Evolutionary conservation across 1,140 invertebrate species (phyloP).

Genomic region (Macrobrachium rosenbergii): DNA sequence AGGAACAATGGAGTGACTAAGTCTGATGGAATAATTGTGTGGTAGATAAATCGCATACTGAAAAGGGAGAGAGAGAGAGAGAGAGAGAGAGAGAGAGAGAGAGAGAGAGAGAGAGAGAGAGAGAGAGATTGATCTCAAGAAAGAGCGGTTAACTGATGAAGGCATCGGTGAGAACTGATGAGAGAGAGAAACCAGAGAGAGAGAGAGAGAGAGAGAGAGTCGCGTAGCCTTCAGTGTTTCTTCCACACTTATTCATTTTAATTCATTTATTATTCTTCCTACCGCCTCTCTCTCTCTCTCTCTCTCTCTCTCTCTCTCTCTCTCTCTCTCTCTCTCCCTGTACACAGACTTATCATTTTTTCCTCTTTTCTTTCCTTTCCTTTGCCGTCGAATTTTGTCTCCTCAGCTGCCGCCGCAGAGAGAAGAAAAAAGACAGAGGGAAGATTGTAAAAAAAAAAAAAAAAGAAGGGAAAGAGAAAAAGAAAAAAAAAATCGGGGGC

Average conservation of each 20-base stretch:
- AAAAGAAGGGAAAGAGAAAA: constrained; percentile 12
- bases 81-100: background rate
- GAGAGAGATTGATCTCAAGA: background rate
- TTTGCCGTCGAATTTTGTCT: background rate
- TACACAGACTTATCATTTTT: background rate
- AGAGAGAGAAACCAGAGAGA: background rate
- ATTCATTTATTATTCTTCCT: background rate
- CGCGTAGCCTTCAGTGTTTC: background rate
- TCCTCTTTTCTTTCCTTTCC: constrained; percentile 6
- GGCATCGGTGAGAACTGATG: background rate
- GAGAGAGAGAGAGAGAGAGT: constrained; percentile 7
- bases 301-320: background rate
- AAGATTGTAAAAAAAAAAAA: constrained; percentile 10
- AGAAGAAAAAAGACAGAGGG: constrained; percentile 12
- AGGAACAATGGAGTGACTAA: too few relatives aligned
- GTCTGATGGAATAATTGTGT: too few relatives aligned
- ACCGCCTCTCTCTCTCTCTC: constrained; percentile 1
- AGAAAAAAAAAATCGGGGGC: background rate
- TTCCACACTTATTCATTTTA: background rate
- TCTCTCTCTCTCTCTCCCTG: constrained; percentile 23
- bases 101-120: constrained; percentile 12
- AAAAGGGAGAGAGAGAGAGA: background rate
- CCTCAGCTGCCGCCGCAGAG: background rate
- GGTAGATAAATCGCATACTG: too few relatives aligned
- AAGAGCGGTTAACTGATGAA: background rate